These are phyloP conservation scores for Himalopsyche anomala DNA, from an alignment of 2,888 invertebrate species.

Conservation along the genomic window DNA sequence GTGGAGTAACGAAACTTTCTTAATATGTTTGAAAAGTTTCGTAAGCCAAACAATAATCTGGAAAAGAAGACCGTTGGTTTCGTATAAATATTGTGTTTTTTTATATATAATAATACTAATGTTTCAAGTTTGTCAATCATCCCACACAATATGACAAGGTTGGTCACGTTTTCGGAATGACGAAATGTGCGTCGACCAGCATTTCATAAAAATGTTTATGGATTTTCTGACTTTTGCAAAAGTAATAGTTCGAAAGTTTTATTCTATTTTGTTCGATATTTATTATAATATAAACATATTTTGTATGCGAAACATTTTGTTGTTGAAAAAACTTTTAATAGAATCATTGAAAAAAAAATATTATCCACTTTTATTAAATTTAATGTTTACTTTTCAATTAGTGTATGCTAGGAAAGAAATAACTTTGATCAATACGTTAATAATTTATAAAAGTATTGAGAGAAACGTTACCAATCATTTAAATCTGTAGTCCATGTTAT, in stretches of 20 bases:
- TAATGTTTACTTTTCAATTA: too few relatives aligned
- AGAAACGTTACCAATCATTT: too few relatives aligned
- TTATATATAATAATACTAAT: background rate
- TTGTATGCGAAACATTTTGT: background rate
- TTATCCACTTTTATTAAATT: too few relatives aligned
- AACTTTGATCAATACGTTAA: too few relatives aligned
- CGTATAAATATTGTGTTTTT: background rate
- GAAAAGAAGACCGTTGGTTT: background rate
- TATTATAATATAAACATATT: background rate
- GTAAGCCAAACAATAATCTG: background rate
- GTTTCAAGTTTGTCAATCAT: conserved; percentile 36
- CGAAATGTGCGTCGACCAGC: background rate
- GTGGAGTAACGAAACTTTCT: conserved; percentile 17
- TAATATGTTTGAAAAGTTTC: conserved; percentile 22
- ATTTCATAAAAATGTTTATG: conserved; percentile 16
- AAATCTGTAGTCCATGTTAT: too few relatives aligned
- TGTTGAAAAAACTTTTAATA: too few relatives aligned
- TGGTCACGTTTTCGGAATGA: conserved; percentile 1
- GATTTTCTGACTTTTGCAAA: background rate
- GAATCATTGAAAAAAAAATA: too few relatives aligned
- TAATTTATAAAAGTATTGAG: too few relatives aligned
- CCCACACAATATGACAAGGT: background rate
- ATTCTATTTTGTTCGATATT: background rate
- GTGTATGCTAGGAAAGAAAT: too few relatives aligned
- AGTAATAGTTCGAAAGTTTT: background rate